These are phyloP conservation scores for Rhyacichthys aspro DNA, from an alignment of 2,797 vertebrate species.

Conservation along the genomic window DNA sequence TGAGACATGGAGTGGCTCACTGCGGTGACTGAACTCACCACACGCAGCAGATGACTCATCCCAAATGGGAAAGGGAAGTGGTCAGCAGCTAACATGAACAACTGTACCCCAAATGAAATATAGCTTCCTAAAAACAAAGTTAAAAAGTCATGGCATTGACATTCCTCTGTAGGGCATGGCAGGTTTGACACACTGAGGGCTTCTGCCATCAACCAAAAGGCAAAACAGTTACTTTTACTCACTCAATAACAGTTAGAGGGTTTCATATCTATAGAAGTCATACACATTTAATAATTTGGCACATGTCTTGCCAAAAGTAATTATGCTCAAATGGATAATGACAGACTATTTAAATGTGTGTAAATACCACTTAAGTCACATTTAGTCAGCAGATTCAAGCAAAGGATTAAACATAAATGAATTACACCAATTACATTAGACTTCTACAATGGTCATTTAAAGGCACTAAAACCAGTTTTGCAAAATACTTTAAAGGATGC, in stretches of 20 bases:
- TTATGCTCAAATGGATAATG: too few species aligned
- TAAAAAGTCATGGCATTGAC: conserved; percentile 33
- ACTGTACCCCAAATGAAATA: conserved; percentile 60
- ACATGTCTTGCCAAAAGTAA: too few species aligned
- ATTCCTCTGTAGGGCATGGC: conserved; percentile 49
- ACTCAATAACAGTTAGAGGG: background rate
- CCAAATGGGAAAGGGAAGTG: conserved; percentile 72
- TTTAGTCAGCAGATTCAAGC: too few species aligned
- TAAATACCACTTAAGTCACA: too few species aligned
- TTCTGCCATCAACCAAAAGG: background rate
- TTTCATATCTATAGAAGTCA: too few species aligned
- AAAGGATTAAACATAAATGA: too few species aligned
- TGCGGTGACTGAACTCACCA: conserved; percentile 67
- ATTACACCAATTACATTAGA: too few species aligned
- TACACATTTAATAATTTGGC: too few species aligned
- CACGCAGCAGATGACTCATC: conserved; percentile 60
- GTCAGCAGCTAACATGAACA: conserved; percentile 65
- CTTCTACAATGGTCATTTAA: too few species aligned
- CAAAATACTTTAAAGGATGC: too few species aligned
- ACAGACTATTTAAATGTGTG: too few species aligned
- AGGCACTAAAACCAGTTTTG: too few species aligned
- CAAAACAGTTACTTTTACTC: background rate
- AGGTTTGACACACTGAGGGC: background rate
- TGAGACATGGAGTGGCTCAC: conserved; percentile 62
- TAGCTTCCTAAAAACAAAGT: conserved; percentile 50